Evolutionary conservation across 2,888 invertebrate species (phyloP).

Genomic region (Actias luna): DNA sequence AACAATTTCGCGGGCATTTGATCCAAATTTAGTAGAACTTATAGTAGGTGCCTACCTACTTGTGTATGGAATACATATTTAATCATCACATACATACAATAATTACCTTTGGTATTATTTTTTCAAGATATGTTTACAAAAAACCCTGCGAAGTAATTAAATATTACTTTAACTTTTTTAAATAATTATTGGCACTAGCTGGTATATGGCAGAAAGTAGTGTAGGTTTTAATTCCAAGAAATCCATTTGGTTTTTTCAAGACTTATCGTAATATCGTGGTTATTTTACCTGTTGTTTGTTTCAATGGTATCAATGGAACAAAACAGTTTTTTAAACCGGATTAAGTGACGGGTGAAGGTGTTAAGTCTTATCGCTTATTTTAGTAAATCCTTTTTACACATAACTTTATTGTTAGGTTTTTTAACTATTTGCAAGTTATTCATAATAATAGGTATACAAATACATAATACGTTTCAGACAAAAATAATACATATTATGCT

Average conservation of each 20-base stretch:
- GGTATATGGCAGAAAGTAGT: background rate
- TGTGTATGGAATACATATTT: too few relatives aligned
- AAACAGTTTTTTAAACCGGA: slow-evolving; percentile 10
- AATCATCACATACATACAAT: background rate
- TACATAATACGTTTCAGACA: too few relatives aligned
- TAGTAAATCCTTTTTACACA: slow-evolving; percentile 10
- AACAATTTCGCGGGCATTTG: too few relatives aligned
- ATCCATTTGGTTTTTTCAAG: background rate
- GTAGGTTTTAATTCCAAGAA: background rate
- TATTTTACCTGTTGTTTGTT: background rate
- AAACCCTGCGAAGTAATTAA: background rate
- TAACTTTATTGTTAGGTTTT: background rate
- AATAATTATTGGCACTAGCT: background rate
- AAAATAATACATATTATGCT: too few relatives aligned
- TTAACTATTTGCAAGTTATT: background rate
- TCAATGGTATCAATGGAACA: background rate
- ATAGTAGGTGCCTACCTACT: too few relatives aligned
- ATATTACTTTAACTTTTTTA: background rate
- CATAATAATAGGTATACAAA: background rate
- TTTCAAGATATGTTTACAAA: too few relatives aligned
- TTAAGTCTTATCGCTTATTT: background rate
- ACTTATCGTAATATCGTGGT: slow-evolving; percentile 3
- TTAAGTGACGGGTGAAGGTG: background rate
- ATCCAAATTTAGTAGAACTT: too few relatives aligned
- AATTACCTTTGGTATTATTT: too few relatives aligned